Conservation (phyloP, 2,113 vertebrate species). For the Xenopus borealis region DNA sequence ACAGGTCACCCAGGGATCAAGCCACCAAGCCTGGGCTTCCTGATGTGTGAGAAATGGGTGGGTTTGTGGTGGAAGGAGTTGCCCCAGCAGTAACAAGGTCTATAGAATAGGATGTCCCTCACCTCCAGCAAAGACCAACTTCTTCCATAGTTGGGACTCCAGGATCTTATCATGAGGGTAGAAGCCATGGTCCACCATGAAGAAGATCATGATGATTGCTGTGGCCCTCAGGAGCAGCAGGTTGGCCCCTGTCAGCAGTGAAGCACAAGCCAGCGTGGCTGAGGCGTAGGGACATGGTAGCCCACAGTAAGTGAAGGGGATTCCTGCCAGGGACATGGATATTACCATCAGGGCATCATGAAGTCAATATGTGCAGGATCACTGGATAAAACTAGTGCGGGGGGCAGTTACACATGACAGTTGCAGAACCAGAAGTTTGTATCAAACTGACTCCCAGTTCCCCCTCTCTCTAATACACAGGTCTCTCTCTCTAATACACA, state of each 20-base stretch:
- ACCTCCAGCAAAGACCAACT: slow-evolving; percentile 83
- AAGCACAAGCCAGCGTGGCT: slow-evolving; percentile 76
- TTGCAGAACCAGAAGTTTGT: no score
- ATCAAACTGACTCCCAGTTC: no score
- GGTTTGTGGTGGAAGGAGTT: no score
- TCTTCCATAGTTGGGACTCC: slow-evolving; percentile 92
- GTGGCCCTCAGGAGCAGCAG: slow-evolving; percentile 64
- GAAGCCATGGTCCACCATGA: slow-evolving; percentile 82
- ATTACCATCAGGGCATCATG: background rate
- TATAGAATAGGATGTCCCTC: slow-evolving; percentile 33
- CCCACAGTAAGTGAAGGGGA: slow-evolving; percentile 82
- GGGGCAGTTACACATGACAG: no score
- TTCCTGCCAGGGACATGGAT: slow-evolving; percentile 56
- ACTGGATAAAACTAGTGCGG: no score
- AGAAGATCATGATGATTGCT: slow-evolving; percentile 76
- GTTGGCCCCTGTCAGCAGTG: slow-evolving; percentile 73
- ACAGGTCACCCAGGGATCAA: no score
- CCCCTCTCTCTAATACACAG: no score
- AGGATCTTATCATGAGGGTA: slow-evolving; percentile 88
- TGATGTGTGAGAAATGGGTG: no score
- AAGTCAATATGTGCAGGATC: no score
- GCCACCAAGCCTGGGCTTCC: no score
- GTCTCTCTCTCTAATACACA: no score
- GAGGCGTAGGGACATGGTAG: slow-evolving; percentile 86
- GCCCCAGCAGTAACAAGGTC: no score